Conservation (phyloP, 2,113 vertebrate genomes). For the Colius striatus region DNA sequence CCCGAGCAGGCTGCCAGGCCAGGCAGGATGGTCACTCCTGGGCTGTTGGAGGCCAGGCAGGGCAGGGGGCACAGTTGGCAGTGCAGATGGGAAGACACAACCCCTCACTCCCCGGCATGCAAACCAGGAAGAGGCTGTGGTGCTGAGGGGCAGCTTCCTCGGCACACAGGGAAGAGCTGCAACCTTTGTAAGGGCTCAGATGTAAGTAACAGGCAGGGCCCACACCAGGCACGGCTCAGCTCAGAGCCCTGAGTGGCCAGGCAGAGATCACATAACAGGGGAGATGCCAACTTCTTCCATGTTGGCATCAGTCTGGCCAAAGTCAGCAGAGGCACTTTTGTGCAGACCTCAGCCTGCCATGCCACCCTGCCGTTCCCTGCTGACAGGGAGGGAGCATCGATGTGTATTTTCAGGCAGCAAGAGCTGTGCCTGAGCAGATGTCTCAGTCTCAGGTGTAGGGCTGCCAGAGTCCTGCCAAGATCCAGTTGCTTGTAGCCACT, state of each 20-base stretch:
- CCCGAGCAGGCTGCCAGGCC: neutral
- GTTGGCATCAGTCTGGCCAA: neutral
- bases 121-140: neutral
- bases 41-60: neutral
- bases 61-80: no score
- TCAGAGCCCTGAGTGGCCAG: neutral
- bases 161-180: neutral
- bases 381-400: fast-evolving
- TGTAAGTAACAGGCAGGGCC: neutral
- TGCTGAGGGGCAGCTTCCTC: neutral
- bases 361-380: neutral
- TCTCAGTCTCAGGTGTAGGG: neutral
- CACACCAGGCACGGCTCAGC: fast-evolving
- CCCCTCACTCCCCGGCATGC: neutral
- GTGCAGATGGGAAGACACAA: constrained; percentile 37
- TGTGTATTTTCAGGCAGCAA: fast-evolving
- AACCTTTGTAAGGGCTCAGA: neutral
- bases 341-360: fast-evolving
- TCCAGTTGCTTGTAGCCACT: neutral
- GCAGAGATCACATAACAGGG: fast-evolving
- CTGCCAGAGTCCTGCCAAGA: neutral
- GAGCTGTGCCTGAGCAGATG: neutral
- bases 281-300: neutral
- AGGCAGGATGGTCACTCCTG: neutral
- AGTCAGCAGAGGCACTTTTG: neutral